phyloP scores from a whole-genome alignment of 2,888 invertebrate genomes.

The Caradrina kadenii region DNA sequence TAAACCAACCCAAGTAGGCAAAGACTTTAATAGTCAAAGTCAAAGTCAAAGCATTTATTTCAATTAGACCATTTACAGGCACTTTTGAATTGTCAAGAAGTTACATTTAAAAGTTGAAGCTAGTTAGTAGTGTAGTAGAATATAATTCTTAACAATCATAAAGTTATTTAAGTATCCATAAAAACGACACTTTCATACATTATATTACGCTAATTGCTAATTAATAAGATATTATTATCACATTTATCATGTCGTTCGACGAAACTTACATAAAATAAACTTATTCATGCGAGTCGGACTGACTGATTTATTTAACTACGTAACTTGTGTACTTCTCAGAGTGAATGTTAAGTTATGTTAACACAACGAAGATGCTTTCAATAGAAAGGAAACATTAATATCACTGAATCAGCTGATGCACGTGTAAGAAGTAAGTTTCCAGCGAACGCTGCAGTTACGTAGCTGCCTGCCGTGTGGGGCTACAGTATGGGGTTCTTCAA shows the following conservation, averaged over 20 bases:
- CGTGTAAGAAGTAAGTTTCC: background rate
- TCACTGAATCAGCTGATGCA: slow-evolving; percentile 5
- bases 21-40: no score
- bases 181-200: slow-evolving; percentile 33
- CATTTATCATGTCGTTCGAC: slow-evolving; percentile 8
- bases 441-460: no score
- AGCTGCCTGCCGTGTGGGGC: no score
- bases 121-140: no score
- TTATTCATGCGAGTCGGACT: slow-evolving; percentile 9
- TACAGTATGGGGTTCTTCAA: no score
- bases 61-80: no score
- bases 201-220: background rate
- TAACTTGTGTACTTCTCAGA: background rate
- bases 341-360: slow-evolving; percentile 30
- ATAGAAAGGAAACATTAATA: slow-evolving; percentile 29
- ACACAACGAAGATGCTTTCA: slow-evolving; percentile 8
- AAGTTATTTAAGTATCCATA: slow-evolving; percentile 29
- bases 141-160: slow-evolving; percentile 13
- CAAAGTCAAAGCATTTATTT: no score
- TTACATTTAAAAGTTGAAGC: no score
- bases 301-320: slow-evolving; percentile 18
- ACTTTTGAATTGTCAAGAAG: no score
- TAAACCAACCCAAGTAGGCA: background rate
- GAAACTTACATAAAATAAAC: slow-evolving; percentile 5
- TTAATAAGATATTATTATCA: slow-evolving; percentile 20